Evolutionary conservation across 2,113 vertebrate species (phyloP).

Genomic region (Microtus montanus): DNA sequence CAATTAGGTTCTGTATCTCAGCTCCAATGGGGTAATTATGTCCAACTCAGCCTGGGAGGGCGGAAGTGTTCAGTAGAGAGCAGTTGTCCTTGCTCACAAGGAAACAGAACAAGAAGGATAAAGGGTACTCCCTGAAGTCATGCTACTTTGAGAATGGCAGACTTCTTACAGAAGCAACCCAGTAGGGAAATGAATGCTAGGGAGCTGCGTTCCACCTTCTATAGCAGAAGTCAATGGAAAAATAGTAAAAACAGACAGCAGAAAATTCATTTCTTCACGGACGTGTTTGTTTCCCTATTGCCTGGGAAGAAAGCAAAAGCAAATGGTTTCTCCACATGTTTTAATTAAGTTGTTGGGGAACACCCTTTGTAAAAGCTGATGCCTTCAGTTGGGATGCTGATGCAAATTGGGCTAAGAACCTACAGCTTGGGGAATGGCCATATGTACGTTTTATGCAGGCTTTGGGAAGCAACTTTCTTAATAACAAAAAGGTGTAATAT

Average conservation of each 20-base stretch:
- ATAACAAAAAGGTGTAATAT: conserved; percentile 44
- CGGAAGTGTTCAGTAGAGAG: conserved; percentile 83
- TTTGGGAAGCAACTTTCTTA: conserved; percentile 55
- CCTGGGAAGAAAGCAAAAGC: conserved; percentile 77
- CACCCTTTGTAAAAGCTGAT: conserved; percentile 77
- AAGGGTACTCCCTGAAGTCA: conserved; percentile 62
- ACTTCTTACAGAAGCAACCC: conserved; percentile 24
- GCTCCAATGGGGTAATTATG: conserved; percentile 78
- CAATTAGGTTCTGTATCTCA: conserved; percentile 78
- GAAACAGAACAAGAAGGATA: conserved; percentile 67
- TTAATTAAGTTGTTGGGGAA: conserved; percentile 83
- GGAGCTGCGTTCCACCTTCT: conserved; percentile 65
- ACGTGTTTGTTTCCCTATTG: conserved; percentile 67
- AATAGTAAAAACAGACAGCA: neutral
- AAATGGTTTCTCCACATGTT: conserved; percentile 82
- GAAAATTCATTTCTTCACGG: conserved; percentile 39
- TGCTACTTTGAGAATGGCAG: conserved; percentile 49
- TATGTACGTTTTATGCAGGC: conserved; percentile 57
- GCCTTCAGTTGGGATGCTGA: conserved; percentile 80
- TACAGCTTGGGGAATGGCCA: conserved; percentile 63
- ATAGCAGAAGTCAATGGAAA: conserved; percentile 7
- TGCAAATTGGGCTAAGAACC: conserved; percentile 73
- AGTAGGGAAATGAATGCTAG: conserved; percentile 60
- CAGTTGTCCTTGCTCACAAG: conserved; percentile 83
- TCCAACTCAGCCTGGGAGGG: conserved; percentile 77